Evolutionary conservation across 64 coral and sea anemone genomes (phyloP), one percentile per base, ranked within the genome.

Genomic region (Platygyra sinensis): DNA sequence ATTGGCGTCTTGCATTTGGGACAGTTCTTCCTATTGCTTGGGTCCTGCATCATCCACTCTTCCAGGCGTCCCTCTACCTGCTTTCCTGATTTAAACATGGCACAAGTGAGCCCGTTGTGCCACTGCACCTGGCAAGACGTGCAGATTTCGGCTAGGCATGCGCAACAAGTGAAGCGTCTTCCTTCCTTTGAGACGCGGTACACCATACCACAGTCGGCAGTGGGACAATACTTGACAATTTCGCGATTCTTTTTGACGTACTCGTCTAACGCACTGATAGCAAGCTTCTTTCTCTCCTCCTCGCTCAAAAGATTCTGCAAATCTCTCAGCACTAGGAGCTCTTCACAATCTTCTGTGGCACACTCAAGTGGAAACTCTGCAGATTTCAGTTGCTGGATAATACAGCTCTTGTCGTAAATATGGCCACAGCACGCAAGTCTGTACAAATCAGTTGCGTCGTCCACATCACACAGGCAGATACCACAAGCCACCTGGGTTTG

Each of bases 201-300:
- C 20, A 94, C 76, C 95, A 96, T 94, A 33, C 54, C 69, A 79
- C 95, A 96, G 42, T 96, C 88, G 8, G 95, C 87, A 19, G 95
- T 87, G 20, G 95, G 88, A 31, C 95, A 96, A 54, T 96, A 91
- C 18, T 82, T 89, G 15, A 83, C 95, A 39, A 81, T 87, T 8
- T 86, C 91, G 54, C 49, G 79, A 73, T 89, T 86, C 4, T 18
- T 17, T 42, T 72, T 62, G 2, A 89, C 39, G 60, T 74, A 90
- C 20, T 67, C 32, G 33, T 89, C 73, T 31, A 92, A 54, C 1
- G 72, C 42, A 30, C 64, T 90, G 11, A 72, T 31, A 59, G 50
- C 27, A 30, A 87, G 75, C 54, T 63, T 77, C 57, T 61, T 64
- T 73, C 55, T 63, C 22, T 78, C 75, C 6, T 28, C 30, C 49